Percentiles rank a stretch among this genome's conserved stretches.
phyloP scores from a whole-genome alignment of 2,113 vertebrate species.

The Rhynchomys soricoides region DNA sequence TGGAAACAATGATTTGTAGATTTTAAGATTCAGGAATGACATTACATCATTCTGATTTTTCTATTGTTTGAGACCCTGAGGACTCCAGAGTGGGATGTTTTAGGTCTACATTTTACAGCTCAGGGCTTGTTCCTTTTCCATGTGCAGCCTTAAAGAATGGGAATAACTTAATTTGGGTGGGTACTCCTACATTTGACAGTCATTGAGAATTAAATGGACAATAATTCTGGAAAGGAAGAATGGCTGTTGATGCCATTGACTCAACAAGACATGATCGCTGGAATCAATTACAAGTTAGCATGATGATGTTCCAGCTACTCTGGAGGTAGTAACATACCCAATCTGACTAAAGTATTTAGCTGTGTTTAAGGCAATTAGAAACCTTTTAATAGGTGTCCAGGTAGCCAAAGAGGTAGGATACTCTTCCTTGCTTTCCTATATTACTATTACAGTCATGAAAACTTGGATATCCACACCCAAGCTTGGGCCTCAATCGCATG shows the following conservation, averaged over 20 bases:
- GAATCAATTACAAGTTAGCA: background rate
- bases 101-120: fast-evolving
- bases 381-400: background rate
- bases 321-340: conserved; percentile 16
- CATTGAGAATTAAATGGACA: background rate
- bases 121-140: background rate
- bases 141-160: background rate
- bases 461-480: background rate
- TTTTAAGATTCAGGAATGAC: background rate
- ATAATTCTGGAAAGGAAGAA: background rate
- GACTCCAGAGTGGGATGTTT: background rate
- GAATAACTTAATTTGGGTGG: background rate
- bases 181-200: background rate
- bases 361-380: conserved; percentile 20
- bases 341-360: conserved; percentile 41
- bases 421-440: background rate
- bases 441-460: no score
- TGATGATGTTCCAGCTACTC: background rate
- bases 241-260: background rate
- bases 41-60: background rate
- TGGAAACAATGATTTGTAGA: background rate
- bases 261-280: background rate
- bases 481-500: background rate
- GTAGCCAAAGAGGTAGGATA: background rate
- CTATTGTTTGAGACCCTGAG: background rate